Base-by-base conservation (phyloP, 2,113 vertebrate species). In the Chelonoidis abingdonii region DNA sequence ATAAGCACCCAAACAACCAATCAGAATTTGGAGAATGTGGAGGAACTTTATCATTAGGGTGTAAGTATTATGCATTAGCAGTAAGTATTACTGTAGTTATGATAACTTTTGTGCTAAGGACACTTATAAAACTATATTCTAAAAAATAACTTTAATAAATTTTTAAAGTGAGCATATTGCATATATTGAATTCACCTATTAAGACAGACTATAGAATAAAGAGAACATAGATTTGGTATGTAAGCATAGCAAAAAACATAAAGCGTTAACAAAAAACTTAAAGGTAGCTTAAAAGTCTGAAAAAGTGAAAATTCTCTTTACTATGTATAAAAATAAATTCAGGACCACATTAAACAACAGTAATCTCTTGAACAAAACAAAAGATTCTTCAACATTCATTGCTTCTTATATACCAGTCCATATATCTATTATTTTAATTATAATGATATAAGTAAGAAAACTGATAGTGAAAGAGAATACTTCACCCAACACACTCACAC, bases 381-480 rank as follows among this genome's bases (percentile, higher is more conserved):
- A 76, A 76, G 21, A 44, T 76, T 76, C 17, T 76, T 13, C 22
- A 41, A 44, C 38, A 22, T 44, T 25, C 10, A 24, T 27, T 25
- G 41, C 13, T 78, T 78, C 22, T 27, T 78, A 25, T 47, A 25
- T 78, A 47, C 24, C 41, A 47, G 44, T 44, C 41, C 11, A 47
- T 27, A 25, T 38, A 38, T 72, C 8, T 72, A 72, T 72, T 78
- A 27, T 76, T 44, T 57, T 4, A 75, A 75, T 41, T 41, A 25
- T 47, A 47, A 47, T 14, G 25, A 38, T 38, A 38, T 72, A 69
- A 76, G 2, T 65, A 31, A 29, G 52, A 35, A 13, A 83, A n/a
- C 0, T 11, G 0, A 0, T n/a, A 3, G 4, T 89, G 47, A 29
- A 78, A 57, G 22, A 41, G 89, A 90, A 79, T 2, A 22, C 3